Conservation (phyloP, 2,113 vertebrate genomes). For the Erythrocebus patas region DNA sequence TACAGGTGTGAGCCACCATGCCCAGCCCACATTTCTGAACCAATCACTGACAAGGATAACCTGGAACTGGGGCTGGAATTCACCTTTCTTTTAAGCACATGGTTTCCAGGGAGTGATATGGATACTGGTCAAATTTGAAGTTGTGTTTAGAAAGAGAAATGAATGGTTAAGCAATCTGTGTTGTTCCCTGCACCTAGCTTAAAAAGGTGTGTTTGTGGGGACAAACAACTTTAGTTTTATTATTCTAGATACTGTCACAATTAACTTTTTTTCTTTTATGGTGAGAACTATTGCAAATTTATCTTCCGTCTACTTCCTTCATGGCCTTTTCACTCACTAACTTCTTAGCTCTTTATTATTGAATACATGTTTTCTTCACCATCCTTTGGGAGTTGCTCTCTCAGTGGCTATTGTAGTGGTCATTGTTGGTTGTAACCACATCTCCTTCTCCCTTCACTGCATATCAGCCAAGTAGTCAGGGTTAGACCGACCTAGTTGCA, state of each 20-base stretch:
- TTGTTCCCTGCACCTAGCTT: not conserved
- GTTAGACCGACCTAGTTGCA: not conserved
- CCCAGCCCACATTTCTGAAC: not conserved
- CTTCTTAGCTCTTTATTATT: not conserved
- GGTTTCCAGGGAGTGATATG: not conserved
- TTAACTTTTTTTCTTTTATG: not conserved
- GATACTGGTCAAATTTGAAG: not conserved
- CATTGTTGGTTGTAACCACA: not conserved
- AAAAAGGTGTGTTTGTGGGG: not conserved
- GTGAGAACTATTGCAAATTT: not conserved
- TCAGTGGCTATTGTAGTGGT: not conserved
- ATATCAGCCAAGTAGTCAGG: not conserved
- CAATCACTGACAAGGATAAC: not conserved
- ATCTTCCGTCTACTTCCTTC: not conserved
- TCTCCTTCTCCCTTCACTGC: not conserved
- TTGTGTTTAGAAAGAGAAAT: not conserved
- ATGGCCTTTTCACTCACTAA: not conserved
- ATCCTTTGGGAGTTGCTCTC: not conserved
- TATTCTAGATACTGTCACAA: not conserved
- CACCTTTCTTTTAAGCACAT: not conserved
- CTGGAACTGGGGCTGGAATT: not conserved
- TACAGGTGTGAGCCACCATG: no score
- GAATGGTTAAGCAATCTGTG: not conserved
- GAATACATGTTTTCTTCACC: not conserved
- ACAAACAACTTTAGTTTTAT: not conserved